Conservation (phyloP, 2,888 invertebrate species). For the Entomobrya proxima region DNA sequence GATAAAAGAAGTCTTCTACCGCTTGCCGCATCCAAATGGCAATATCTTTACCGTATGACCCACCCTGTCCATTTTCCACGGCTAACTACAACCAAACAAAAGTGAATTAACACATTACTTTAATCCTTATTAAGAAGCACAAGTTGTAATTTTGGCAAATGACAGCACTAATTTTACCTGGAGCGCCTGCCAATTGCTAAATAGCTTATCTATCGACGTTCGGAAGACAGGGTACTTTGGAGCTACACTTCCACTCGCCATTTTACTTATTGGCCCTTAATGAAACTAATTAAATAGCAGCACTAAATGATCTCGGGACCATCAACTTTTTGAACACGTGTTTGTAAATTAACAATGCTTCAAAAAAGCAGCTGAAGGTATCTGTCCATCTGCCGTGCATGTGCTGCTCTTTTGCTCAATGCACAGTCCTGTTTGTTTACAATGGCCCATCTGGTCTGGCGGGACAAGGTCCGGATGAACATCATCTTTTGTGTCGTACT, state of each 20-base stretch:
- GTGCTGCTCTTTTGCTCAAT: too few relatives aligned
- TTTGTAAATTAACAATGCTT: not conserved
- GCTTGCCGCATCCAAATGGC: slow-evolving; percentile 65
- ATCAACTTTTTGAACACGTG: not conserved
- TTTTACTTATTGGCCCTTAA: not conserved
- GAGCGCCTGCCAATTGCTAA: slow-evolving; percentile 63
- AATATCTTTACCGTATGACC: slow-evolving; percentile 58
- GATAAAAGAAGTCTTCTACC: slow-evolving; percentile 68
- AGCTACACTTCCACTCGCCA: slow-evolving; percentile 2
- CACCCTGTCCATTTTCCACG: slow-evolving; percentile 68
- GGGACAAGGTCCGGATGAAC: too few relatives aligned
- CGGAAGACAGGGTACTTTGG: slow-evolving; percentile 54
- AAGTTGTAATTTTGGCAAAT: not conserved
- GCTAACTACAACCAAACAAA: slow-evolving; percentile 55
- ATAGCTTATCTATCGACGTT: slow-evolving; percentile 62
- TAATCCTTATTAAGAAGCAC: not conserved
- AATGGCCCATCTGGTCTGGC: too few relatives aligned
- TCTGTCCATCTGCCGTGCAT: not conserved
- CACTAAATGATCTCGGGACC: too few relatives aligned
- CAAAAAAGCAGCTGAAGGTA: not conserved
- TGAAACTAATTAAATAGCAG: too few relatives aligned
- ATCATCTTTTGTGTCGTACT: not conserved
- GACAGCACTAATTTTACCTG: slow-evolving; percentile 43
- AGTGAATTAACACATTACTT: not conserved
- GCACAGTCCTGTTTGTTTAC: too few relatives aligned